phyloP scores from a whole-genome alignment of 2,797 vertebrate species.

The Sphaeramia orbicularis region DNA sequence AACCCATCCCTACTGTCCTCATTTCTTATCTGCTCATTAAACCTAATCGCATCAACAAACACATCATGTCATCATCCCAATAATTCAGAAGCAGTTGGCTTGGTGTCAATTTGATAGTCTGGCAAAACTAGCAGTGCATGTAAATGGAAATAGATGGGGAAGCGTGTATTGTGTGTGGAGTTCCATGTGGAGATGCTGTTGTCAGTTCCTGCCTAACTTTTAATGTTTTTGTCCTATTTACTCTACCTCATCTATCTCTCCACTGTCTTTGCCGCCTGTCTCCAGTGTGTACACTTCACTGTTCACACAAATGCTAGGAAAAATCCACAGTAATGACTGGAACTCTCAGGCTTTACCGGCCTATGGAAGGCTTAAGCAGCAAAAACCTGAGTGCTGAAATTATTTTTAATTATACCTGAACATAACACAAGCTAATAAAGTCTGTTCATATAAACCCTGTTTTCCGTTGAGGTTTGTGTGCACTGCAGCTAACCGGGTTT shows the following conservation, averaged over 20 bases:
- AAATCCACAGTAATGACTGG: constrained; percentile 34
- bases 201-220: constrained; percentile 37
- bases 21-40: constrained; percentile 49
- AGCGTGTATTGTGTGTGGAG: constrained; percentile 6
- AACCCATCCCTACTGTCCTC: constrained; percentile 22
- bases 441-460: constrained; percentile 3
- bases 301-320: constrained; percentile 22
- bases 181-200: constrained; percentile 38
- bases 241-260: constrained; percentile 5
- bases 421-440: constrained; percentile 24
- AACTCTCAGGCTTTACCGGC: constrained; percentile 12
- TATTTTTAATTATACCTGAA: constrained; percentile 33
- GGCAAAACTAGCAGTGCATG: constrained; percentile 23
- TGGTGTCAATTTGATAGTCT: constrained; percentile 13
- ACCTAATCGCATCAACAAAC: constrained; percentile 33
- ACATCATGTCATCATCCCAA: constrained; percentile 32
- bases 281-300: constrained; percentile 30
- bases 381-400: constrained; percentile 23
- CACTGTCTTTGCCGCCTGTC: constrained; percentile 24
- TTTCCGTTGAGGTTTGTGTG: constrained; percentile 28
- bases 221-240: constrained; percentile 22
- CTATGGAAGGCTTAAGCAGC: neutral
- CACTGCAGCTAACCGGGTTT: constrained; percentile 45
- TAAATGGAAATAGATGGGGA: constrained; percentile 22
- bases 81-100: constrained; percentile 37